These are phyloP conservation scores for Agriopis aurantiaria DNA, from an alignment of 2,888 invertebrate species.

Conservation along the genomic window DNA sequence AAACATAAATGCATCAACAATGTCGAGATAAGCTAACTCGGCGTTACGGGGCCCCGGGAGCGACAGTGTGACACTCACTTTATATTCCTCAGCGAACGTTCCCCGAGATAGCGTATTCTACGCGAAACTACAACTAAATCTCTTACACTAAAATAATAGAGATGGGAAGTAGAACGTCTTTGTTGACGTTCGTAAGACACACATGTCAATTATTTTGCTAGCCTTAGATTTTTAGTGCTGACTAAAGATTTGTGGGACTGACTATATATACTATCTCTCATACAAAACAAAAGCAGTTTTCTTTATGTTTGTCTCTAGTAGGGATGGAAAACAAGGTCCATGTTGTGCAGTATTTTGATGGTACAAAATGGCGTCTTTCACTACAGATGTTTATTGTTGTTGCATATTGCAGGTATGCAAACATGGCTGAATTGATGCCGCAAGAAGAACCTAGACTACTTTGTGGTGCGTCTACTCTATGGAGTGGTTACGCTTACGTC, in stretches of 20 bases:
- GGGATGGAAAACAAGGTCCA: no score
- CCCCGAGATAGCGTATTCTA: slow-evolving; percentile 51
- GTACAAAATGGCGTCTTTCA: no score
- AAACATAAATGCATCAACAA: slow-evolving; percentile 34
- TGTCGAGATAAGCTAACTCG: slow-evolving; percentile 28
- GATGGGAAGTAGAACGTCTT: slow-evolving; percentile 59
- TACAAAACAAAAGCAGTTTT: no score
- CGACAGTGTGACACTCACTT: slow-evolving; percentile 47
- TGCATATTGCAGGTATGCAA: no score
- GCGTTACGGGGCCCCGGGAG: slow-evolving; percentile 31
- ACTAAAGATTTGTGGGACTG: neutral
- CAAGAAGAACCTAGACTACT: no score
- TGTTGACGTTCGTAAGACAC: slow-evolving; percentile 57
- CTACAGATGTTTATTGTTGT: no score
- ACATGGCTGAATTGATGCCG: no score
- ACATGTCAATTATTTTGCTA: slow-evolving; percentile 42
- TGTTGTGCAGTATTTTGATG: no score
- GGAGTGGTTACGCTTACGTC: no score
- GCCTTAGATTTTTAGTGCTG: neutral
- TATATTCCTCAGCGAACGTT: slow-evolving; percentile 54
- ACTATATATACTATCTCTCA: no score
- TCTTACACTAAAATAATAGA: slow-evolving; percentile 64
- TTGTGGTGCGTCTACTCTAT: no score
- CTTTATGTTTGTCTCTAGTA: no score
- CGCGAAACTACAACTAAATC: slow-evolving; percentile 55